Conservation (phyloP, 2,888 invertebrate species). For the Drosophila anceps region DNA sequence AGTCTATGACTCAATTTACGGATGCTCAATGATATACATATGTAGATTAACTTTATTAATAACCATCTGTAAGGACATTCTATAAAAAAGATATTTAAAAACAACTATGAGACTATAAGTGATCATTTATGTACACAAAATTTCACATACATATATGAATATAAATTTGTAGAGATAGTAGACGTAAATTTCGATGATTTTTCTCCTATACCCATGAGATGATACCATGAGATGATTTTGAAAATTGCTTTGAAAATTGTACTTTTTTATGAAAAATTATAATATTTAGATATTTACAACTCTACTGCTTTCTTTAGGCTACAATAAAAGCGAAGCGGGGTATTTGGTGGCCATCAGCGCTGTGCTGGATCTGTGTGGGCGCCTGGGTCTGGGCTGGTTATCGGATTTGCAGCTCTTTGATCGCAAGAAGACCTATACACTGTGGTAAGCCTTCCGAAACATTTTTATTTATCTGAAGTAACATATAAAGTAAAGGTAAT, state of each 20-base stretch:
- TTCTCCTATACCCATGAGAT: too few relatives aligned
- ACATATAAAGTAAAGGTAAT: too few relatives aligned
- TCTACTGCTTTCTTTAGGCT: conserved; percentile 64
- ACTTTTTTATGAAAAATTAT: not conserved
- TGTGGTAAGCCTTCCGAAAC: conserved; percentile 87
- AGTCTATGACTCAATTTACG: too few relatives aligned
- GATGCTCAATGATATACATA: too few relatives aligned
- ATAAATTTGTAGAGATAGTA: too few relatives aligned
- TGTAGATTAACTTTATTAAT: too few relatives aligned
- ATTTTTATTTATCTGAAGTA: not conserved
- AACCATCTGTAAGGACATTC: not conserved
- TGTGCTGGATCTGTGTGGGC: conserved; percentile 89
- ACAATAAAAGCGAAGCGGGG: conserved; percentile 86
- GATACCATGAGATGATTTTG: too few relatives aligned
- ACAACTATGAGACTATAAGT: not conserved
- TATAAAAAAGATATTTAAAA: not conserved
- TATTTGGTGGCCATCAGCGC: conserved; percentile 91
- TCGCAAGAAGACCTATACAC: conserved; percentile 89
- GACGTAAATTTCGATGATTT: too few relatives aligned
- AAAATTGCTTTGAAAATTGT: not conserved
- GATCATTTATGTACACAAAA: too few relatives aligned
- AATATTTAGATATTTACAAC: not conserved
- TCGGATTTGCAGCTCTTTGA: conserved; percentile 91
- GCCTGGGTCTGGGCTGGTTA: conserved; percentile 90
- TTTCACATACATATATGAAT: too few relatives aligned